Conservation (phyloP, 2,888 invertebrate species). For the Boloria selene region DNA sequence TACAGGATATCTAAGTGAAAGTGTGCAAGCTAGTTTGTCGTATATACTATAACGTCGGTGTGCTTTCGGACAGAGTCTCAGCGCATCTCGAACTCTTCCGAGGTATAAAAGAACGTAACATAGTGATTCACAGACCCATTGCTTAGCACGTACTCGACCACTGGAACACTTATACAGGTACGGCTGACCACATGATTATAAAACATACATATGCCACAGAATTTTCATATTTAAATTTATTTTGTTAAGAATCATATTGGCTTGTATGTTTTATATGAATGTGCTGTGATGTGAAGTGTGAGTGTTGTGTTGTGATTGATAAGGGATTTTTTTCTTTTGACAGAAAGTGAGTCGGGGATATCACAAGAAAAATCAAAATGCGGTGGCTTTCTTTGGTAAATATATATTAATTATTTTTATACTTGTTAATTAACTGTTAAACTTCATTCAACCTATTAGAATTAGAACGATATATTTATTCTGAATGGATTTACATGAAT, state of each 20-base stretch:
- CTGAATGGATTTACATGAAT: too few relatives aligned
- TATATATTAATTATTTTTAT: conserved; percentile 33
- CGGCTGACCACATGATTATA: conserved; percentile 29
- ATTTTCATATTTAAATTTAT: conserved; percentile 6
- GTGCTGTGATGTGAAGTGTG: conserved; percentile 44
- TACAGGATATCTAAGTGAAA: conserved; percentile 52
- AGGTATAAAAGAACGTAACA: conserved; percentile 79
- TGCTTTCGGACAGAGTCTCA: conserved; percentile 64
- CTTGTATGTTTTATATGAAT: conserved; percentile 6
- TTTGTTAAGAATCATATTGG: conserved; percentile 10
- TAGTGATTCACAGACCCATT: conserved; percentile 72
- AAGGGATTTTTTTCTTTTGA: conserved; percentile 67
- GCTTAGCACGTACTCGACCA: conserved; percentile 60
- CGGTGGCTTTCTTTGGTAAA: conserved; percentile 73
- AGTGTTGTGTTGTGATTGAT: conserved; percentile 42
- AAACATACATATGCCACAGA: conserved; percentile 16
- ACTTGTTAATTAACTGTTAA: not conserved
- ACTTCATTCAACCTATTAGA: not conserved
- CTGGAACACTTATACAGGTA: conserved; percentile 48
- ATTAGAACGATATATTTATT: too few relatives aligned
- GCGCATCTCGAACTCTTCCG: conserved; percentile 78
- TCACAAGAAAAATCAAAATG: conserved; percentile 56
- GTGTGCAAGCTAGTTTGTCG: conserved; percentile 61
- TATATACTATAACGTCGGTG: conserved; percentile 46
- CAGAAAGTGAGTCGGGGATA: conserved; percentile 63